Conservation (phyloP, 2,797 vertebrate genomes). For the Gallinago solitaria region DNA sequence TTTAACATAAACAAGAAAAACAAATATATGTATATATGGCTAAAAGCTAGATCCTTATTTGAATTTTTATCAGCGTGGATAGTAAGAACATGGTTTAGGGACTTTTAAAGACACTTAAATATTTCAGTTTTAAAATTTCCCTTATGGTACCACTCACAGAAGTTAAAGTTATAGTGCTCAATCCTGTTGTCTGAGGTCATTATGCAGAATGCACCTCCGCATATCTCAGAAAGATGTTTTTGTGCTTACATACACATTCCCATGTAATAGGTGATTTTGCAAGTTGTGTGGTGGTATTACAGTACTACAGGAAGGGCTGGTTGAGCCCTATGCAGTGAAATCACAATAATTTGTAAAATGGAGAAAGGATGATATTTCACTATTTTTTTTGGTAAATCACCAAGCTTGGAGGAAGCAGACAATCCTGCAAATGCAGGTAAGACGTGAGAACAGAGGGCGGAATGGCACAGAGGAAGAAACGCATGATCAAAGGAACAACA, state of each 20-base stretch:
- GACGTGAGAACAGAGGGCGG: background rate
- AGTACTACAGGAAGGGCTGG: background rate
- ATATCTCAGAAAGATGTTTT: background rate
- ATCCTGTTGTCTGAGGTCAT: background rate
- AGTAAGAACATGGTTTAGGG: background rate
- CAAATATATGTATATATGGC: background rate
- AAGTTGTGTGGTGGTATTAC: background rate
- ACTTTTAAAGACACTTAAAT: background rate
- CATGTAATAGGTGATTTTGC: background rate
- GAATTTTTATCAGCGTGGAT: background rate
- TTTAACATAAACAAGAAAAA: constrained; percentile 9
- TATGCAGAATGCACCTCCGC: background rate
- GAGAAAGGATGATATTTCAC: background rate
- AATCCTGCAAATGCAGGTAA: background rate
- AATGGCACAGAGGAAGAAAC: background rate
- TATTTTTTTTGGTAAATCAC: background rate
- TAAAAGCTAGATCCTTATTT: background rate
- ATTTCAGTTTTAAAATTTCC: background rate
- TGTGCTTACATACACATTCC: background rate
- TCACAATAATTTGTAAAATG: background rate
- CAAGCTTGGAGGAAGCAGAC: background rate
- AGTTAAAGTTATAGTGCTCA: background rate
- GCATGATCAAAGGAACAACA: background rate
- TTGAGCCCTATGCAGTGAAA: background rate
- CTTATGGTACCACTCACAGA: background rate